Evolutionary conservation across 92 coral and sea anemone species (phyloP).

Genomic region (Plumapathes pennacea): DNA sequence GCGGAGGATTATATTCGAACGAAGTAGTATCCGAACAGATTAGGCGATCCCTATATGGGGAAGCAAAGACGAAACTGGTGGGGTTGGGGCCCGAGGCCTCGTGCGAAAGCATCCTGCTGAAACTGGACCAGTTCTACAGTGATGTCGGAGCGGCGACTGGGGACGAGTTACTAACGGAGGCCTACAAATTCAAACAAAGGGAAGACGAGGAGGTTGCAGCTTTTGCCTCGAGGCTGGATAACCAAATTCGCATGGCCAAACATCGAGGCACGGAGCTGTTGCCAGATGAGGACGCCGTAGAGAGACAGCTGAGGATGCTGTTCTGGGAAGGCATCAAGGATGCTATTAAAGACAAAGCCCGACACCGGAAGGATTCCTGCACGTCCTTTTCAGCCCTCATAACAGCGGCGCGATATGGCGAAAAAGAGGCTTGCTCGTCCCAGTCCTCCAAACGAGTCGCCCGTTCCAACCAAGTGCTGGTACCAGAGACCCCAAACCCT

Average conservation of each 20-base stretch:
- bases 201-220: conserved; percentile 37
- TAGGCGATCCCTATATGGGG: conserved; percentile 51
- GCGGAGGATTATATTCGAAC: conserved; percentile 2
- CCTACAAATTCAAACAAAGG: conserved; percentile 19
- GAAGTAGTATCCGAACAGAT: conserved; percentile 43
- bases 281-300: conserved; percentile 31
- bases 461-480: conserved; percentile 7
- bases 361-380: conserved; percentile 49
- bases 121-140: conserved; percentile 36
- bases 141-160: conserved; percentile 31
- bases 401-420: conserved; percentile 61
- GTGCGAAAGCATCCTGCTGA: conserved; percentile 13
- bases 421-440: conserved; percentile 17
- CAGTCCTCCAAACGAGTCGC: conserved; percentile 8
- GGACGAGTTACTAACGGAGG: conserved; percentile 10
- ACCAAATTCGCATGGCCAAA: conserved; percentile 37
- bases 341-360: conserved; percentile 43
- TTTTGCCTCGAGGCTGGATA: conserved; percentile 59
- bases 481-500: not conserved
- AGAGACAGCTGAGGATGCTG: conserved; percentile 36
- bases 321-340: conserved; percentile 55
- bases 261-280: conserved; percentile 24
- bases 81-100: conserved; percentile 39
- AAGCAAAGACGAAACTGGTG: conserved; percentile 45
- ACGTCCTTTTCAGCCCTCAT: conserved; percentile 41